A percentile compares a stretch with the other conserved stretches of the same genome.
These are phyloP conservation scores for Paramacrobiotus metropolitanus DNA, from an alignment of 1,140 invertebrate species.

Conservation along the genomic window DNA sequence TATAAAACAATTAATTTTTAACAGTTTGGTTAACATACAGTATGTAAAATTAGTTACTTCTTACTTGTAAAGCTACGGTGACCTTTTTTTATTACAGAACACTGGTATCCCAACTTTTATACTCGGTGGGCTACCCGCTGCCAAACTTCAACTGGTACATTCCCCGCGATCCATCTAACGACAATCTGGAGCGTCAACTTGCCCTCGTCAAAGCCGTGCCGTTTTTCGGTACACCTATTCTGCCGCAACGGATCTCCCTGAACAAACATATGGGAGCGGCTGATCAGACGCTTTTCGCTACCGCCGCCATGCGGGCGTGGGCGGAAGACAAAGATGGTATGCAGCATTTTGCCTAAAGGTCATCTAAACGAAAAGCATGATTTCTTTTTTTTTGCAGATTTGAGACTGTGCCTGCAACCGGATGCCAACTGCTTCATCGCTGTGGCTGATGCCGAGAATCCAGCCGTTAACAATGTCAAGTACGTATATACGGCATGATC, in stretches of 20 bases:
- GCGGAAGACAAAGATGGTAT: background rate
- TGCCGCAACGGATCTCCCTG: background rate
- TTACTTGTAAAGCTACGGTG: too few species aligned
- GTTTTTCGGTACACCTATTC: background rate
- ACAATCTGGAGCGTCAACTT: background rate
- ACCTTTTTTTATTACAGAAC: background rate
- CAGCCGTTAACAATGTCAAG: background rate
- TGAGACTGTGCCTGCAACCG: background rate
- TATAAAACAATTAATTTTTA: background rate
- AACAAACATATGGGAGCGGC: background rate
- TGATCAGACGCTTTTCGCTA: background rate
- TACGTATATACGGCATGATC: too few species aligned
- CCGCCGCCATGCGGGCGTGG: background rate
- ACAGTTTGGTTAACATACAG: background rate
- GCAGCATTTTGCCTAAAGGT: background rate
- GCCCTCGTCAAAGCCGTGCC: background rate
- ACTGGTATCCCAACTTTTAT: background rate
- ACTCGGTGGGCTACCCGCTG: background rate
- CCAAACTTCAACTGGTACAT: conserved; percentile 2
- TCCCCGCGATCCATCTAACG: background rate
- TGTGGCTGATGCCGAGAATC: background rate
- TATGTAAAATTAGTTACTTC: background rate
- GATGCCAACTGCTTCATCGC: background rate
- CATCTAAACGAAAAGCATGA: background rate
- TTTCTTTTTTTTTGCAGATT: background rate